A percentile compares a stretch with the other conserved stretches of the same genome.
Evolutionary conservation across 2,113 vertebrate species (phyloP).

Genomic region (Percopsis transmontana): DNA sequence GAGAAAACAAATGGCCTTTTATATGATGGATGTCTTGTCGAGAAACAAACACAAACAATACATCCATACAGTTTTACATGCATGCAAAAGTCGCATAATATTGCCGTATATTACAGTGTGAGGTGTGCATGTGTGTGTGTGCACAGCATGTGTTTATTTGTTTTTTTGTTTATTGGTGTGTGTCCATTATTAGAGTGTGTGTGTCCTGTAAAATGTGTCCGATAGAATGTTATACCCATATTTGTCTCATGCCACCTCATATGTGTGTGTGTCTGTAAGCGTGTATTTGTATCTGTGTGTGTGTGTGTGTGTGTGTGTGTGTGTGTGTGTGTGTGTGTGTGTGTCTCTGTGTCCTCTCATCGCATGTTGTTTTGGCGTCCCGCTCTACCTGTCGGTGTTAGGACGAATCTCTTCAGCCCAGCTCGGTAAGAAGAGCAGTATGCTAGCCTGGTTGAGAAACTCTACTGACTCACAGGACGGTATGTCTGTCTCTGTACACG

Average conservation of each 20-base stretch:
- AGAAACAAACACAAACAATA: too few relatives aligned
- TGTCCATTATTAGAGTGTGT: too few relatives aligned
- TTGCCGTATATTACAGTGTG: background rate
- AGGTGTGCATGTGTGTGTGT: background rate
- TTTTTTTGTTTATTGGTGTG: too few relatives aligned
- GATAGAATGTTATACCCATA: too few relatives aligned
- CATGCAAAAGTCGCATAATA: background rate
- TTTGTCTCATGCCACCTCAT: background rate
- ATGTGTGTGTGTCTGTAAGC: background rate
- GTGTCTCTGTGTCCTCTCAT: conserved; percentile 20
- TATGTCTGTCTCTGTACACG: conserved; percentile 12
- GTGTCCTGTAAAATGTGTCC: too few relatives aligned
- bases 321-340: conserved; percentile 7
- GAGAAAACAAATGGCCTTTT: conserved; percentile 33
- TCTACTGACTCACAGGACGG: conserved; percentile 39
- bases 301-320: conserved; percentile 16
- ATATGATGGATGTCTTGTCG: conserved; percentile 15
- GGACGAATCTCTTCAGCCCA: conserved; percentile 35
- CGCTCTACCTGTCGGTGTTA: conserved; percentile 31
- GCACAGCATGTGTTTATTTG: too few relatives aligned
- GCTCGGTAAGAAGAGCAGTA: conserved; percentile 44
- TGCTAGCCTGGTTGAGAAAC: conserved; percentile 41
- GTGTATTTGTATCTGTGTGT: background rate
- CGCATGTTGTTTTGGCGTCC: conserved; percentile 31
- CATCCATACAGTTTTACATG: too few relatives aligned